Base-by-base conservation (phyloP, 2,888 invertebrate genomes). In the Monopis laevigella region DNA sequence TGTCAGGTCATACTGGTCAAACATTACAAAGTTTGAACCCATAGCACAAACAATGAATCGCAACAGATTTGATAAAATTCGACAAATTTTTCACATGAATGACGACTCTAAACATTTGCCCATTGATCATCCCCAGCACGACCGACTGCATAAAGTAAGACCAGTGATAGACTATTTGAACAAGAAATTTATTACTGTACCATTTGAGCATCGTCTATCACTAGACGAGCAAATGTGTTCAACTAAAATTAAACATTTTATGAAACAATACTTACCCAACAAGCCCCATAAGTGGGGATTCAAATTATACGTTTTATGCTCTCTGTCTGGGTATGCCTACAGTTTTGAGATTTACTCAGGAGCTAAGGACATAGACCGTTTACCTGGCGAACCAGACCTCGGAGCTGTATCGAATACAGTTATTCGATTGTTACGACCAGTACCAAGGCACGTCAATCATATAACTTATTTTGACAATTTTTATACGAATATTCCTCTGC, bases 271-370 rank as follows among this genome's bases (percentile, higher is more conserved):
- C 41, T 30, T 54, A 27, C 52, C 52, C 26, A 56, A 56, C 36
- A 59, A 56, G 47, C 54, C 55, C 43, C 53, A 56, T 46, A 55
- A 55, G 40, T 56, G 55, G 54, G 54, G 56, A 39, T 56, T 53
- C 48, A 56, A 56, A 48, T 41, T 55, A 41, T 55, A 48, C 48
- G 46, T 55, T 41, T 46, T 55, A 34, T 52, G 55, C 44, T 50
- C 48, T 45, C 34, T 48, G 40, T 30, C 44, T 35, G 51, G 50
- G 12, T 53, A 48, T 45, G 49, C 49, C 36, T 50, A 51, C 43
- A 53, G 43, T 46, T 53, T 55, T 46, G 51, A 56, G 46, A 42
- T 55, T 46, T 52, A 54, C 39, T 39, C 38, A 48, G 40, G 30
- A 21, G 24, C 24, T 14, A 10, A 27, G 28, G 53, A 53, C 46